Conservation (phyloP, 2,888 invertebrate species). For the Biston stratarius region DNA sequence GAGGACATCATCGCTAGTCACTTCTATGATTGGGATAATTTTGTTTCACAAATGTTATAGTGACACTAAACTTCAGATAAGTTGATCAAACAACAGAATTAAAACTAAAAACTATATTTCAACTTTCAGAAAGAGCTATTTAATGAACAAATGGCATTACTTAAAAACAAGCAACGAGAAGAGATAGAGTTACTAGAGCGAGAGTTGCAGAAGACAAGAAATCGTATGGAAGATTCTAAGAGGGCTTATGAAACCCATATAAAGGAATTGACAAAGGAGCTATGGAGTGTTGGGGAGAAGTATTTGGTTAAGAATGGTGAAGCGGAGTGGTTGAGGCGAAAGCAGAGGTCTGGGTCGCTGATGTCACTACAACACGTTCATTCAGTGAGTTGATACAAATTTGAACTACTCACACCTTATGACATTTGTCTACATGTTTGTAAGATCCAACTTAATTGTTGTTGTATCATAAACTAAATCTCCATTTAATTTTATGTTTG, state of each 20-base stretch:
- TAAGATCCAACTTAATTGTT: too few relatives aligned
- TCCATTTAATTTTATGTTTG: too few relatives aligned
- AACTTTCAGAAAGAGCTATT: conserved; percentile 86
- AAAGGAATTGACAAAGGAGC: conserved; percentile 81
- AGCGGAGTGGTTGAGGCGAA: conserved; percentile 79
- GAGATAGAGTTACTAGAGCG: conserved; percentile 81
- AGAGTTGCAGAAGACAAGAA: conserved; percentile 82
- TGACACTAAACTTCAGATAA: neutral
- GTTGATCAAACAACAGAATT: neutral
- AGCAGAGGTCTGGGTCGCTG: conserved; percentile 72
- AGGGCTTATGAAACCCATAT: conserved; percentile 75
- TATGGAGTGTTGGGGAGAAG: conserved; percentile 88
- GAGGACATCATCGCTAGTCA: too few relatives aligned
- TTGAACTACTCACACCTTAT: neutral
- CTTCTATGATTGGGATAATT: too few relatives aligned
- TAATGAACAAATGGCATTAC: conserved; percentile 86
- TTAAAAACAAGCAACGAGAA: conserved; percentile 81
- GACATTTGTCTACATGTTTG: too few relatives aligned
- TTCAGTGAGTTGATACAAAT: conserved; percentile 61
- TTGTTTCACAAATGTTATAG: neutral
- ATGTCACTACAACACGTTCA: conserved; percentile 80
- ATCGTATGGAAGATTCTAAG: conserved; percentile 75
- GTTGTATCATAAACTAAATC: too few relatives aligned
- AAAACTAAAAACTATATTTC: neutral
- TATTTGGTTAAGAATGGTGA: conserved; percentile 86